Evolutionary conservation across 1,140 invertebrate genomes (phyloP).

Genomic region (Cephus cinctus): DNA sequence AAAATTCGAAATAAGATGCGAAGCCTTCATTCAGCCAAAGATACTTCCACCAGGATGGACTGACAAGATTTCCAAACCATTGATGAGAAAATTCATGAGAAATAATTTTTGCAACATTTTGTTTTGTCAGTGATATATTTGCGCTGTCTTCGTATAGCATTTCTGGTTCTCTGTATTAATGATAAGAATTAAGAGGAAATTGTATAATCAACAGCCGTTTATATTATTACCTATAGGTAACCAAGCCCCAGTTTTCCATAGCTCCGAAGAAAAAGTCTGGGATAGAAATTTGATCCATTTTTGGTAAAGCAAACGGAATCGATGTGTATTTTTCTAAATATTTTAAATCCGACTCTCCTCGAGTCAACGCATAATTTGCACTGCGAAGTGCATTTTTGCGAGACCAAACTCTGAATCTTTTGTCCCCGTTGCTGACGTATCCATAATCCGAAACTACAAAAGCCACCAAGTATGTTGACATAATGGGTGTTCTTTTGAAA

Average conservation of each 20-base stretch:
- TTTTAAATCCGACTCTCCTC: constrained; percentile 33
- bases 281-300: constrained; percentile 68
- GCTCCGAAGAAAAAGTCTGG: constrained; percentile 79
- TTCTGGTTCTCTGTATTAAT: constrained; percentile 59
- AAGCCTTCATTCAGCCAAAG: constrained; percentile 74
- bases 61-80: constrained; percentile 66
- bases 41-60: constrained; percentile 63
- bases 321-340: constrained; percentile 28
- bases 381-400: constrained; percentile 58
- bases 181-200: constrained; percentile 1
- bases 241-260: constrained; percentile 81
- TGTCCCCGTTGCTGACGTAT: not conserved
- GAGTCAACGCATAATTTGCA: constrained; percentile 45
- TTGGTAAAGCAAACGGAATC: constrained; percentile 28
- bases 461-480: constrained; percentile 79
- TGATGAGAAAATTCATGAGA: constrained; percentile 67
- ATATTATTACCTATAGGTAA: constrained; percentile 63
- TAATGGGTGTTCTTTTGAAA: constrained; percentile 39
- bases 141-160: constrained; percentile 58
- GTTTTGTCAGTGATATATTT: constrained; percentile 53
- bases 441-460: constrained; percentile 71
- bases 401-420: constrained; percentile 48
- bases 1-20: constrained; percentile 71
- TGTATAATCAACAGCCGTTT: not conserved
- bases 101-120: constrained; percentile 59